Percentiles rank a stretch among this genome's conserved stretches.
These are phyloP conservation scores for Cerastis rubricosa DNA, from an alignment of 2,888 invertebrate species.

Conservation along the genomic window DNA sequence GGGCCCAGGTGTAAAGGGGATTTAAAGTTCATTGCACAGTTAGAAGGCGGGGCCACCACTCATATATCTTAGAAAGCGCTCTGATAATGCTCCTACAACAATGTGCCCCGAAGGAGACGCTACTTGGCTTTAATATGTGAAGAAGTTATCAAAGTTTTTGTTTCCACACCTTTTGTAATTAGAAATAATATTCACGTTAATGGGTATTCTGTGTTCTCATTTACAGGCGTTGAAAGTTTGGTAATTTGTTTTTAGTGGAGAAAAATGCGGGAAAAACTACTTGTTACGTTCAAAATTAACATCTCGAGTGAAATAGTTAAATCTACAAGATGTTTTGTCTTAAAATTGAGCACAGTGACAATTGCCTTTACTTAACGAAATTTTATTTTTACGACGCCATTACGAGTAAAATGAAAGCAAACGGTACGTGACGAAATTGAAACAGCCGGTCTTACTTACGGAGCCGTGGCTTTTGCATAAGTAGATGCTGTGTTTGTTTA, in stretches of 20 bases:
- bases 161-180: conserved; percentile 60
- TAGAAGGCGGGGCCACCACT: conserved; percentile 82
- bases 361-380: conserved; percentile 57
- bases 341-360: conserved; percentile 63
- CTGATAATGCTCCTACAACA: conserved; percentile 82
- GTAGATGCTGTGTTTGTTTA: conserved; percentile 50
- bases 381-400: conserved; percentile 67
- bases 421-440: conserved; percentile 69
- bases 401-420: conserved; percentile 67
- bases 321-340: conserved; percentile 54
- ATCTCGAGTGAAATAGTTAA: conserved; percentile 41
- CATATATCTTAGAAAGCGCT: conserved; percentile 85
- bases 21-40: conserved; percentile 89
- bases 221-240: conserved; percentile 32
- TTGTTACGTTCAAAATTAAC: conserved; percentile 36
- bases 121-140: conserved; percentile 74
- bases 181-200: conserved; percentile 58
- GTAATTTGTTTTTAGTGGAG: conserved; percentile 6
- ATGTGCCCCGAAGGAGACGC: conserved; percentile 74
- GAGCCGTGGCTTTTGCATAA: conserved; percentile 60
- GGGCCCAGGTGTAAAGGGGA: conserved; percentile 85
- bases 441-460: conserved; percentile 64
- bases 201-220: conserved; percentile 49
- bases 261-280: conserved; percentile 23
- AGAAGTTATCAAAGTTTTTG: conserved; percentile 65